A percentile compares a stretch with the other conserved stretches of the same genome.
Evolutionary conservation across 2,797 vertebrate genomes (phyloP).

Genomic region (Remorina albescens): DNA sequence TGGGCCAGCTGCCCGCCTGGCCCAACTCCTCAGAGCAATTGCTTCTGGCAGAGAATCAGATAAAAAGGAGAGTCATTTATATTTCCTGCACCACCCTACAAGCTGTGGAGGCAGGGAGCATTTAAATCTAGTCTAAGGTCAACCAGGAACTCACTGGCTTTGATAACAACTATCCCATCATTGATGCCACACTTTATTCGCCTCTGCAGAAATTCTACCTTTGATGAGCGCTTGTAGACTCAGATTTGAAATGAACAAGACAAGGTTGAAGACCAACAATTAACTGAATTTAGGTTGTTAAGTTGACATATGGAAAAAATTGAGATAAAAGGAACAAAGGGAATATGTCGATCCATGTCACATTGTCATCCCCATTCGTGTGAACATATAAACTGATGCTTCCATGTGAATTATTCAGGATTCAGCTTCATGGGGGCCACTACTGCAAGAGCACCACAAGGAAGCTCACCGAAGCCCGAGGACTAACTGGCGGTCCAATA

Average conservation of each 20-base stretch:
- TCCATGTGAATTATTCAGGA: conserved; percentile 73
- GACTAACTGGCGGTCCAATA: conserved; percentile 52
- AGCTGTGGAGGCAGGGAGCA: conserved; percentile 61
- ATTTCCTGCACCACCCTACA: conserved; percentile 57
- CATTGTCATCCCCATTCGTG: conserved; percentile 34
- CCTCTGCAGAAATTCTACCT: conserved; percentile 50
- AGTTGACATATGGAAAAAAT: conserved; percentile 33
- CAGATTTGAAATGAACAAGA: conserved; percentile 45
- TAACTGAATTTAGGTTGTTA: conserved; percentile 29
- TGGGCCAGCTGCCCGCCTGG: conserved; percentile 53
- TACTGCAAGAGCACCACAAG: conserved; percentile 25
- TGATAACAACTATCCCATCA: conserved; percentile 70
- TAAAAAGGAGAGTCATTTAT: conserved; percentile 65
- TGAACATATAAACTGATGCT: conserved; percentile 40
- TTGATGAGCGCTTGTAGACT: conserved; percentile 35
- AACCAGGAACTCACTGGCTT: conserved; percentile 65
- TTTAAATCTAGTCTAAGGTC: conserved; percentile 75
- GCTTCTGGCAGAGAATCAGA: conserved; percentile 77
- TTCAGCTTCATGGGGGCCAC: conserved; percentile 40
- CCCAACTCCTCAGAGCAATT: conserved; percentile 62
- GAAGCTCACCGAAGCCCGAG: conserved; percentile 41
- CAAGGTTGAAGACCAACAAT: not conserved
- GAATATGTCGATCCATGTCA: conserved; percentile 12
- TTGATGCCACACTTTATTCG: conserved; percentile 53
- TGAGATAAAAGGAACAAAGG: conserved; percentile 40